Evolutionary conservation across 2,888 invertebrate species (phyloP).

Genomic region (Strigamia crassipes): DNA sequence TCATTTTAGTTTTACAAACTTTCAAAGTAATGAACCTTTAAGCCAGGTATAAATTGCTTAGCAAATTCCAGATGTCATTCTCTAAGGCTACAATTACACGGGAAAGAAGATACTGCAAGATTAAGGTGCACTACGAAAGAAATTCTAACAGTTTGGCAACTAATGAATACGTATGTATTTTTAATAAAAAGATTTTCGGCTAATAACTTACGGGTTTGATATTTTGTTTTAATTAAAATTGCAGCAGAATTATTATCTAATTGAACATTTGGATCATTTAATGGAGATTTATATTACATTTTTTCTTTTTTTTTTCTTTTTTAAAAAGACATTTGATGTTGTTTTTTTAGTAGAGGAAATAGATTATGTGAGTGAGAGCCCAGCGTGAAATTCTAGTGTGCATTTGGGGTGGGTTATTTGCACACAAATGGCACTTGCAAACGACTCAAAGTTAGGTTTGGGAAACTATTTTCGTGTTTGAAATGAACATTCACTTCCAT

Average conservation of each 20-base stretch:
- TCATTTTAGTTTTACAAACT: slow-evolving; percentile 16
- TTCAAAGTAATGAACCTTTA: slow-evolving; percentile 4
- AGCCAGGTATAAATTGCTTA: not conserved
- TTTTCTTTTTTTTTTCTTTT: not conserved
- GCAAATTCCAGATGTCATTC: not conserved
- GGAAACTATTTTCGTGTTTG: slow-evolving; percentile 17
- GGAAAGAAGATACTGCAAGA: not conserved
- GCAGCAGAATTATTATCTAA: no score
- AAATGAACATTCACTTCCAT: slow-evolving; percentile 16
- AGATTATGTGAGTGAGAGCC: not conserved
- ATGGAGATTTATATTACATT: not conserved
- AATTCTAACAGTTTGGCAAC: no score
- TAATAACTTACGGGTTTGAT: no score
- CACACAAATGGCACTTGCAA: slow-evolving; percentile 21
- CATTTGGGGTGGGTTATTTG: slow-evolving; percentile 11
- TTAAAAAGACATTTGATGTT: not conserved
- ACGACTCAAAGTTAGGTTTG: slow-evolving; percentile 4
- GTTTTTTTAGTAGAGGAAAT: slow-evolving; percentile 1
- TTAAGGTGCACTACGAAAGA: not conserved
- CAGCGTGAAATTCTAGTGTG: slow-evolving; percentile 11
- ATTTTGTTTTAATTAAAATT: no score
- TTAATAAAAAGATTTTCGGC: no score
- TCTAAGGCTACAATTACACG: not conserved
- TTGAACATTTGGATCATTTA: no score
- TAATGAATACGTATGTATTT: no score